Conservation (phyloP, 2,888 invertebrate genomes). For the Lumbricus terrestris region DNA sequence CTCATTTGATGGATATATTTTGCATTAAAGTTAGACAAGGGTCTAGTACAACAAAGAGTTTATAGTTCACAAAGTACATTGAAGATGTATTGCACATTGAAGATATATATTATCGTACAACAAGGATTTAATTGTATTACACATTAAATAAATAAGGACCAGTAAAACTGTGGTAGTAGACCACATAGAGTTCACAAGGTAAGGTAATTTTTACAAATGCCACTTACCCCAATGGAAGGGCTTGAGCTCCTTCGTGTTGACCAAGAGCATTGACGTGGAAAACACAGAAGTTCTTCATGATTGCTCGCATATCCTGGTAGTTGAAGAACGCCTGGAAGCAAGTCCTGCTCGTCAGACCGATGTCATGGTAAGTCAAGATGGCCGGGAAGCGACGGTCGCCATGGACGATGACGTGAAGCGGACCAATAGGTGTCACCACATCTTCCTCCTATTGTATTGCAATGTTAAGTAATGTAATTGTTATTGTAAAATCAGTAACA, state of each 20-base stretch:
- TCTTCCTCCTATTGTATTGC: conserved; percentile 67
- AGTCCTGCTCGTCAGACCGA: conserved; percentile 92
- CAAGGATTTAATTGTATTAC: no score
- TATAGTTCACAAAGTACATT: no score
- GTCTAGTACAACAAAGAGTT: no score
- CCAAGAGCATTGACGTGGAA: conserved; percentile 98
- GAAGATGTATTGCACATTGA: no score
- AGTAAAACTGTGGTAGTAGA: no score
- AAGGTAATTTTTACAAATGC: conserved; percentile 70
- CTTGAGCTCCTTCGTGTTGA: conserved; percentile 90
- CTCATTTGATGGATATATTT: no score
- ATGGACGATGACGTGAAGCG: conserved; percentile 85
- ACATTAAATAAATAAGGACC: no score
- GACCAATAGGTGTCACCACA: conserved; percentile 87
- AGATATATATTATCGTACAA: no score
- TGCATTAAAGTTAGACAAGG: no score
- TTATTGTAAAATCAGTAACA: no score
- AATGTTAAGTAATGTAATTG: neutral
- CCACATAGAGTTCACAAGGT: no score
- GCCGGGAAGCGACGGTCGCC: conserved; percentile 88
- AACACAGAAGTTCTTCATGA: conserved; percentile 83
- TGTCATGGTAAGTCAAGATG: conserved; percentile 95
- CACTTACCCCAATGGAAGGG: conserved; percentile 89
- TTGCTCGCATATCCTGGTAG: conserved; percentile 60
- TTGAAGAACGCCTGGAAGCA: conserved; percentile 64